These are phyloP conservation scores for Chionodraco myersi DNA, from an alignment of 2,113 vertebrate species.

Conservation along the genomic window DNA sequence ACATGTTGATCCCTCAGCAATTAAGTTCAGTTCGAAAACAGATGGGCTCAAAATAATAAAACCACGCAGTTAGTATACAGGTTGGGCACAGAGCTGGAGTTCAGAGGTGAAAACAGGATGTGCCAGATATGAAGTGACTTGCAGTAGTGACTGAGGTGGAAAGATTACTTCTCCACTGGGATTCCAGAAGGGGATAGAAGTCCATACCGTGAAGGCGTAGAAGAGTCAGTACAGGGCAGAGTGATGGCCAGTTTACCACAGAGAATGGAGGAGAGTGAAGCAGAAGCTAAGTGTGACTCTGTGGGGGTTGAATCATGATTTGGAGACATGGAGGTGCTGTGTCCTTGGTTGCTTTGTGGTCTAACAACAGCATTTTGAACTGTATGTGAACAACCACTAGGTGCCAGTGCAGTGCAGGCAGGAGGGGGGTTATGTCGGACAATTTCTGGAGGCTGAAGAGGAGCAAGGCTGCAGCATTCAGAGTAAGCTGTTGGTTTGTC, in stretches of 20 bases:
- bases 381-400: constrained; percentile 38
- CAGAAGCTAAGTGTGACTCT: constrained; percentile 5
- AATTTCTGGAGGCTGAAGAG: constrained; percentile 29
- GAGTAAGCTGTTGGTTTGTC: constrained; percentile 38
- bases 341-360: constrained; percentile 26
- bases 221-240: constrained; percentile 29
- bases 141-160: constrained; percentile 22
- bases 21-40: constrained; percentile 15
- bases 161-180: constrained; percentile 36
- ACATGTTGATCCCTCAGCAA: constrained; percentile 20
- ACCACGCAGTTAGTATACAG: not conserved
- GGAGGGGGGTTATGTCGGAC: constrained; percentile 2
- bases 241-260: constrained; percentile 38
- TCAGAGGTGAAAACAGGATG: constrained; percentile 28
- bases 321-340: constrained; percentile 8
- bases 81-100: constrained; percentile 17
- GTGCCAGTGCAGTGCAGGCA: constrained; percentile 45
- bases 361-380: constrained; percentile 46
- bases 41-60: not conserved
- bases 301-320: constrained; percentile 27
- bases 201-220: constrained; percentile 11
- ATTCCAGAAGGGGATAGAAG: not conserved
- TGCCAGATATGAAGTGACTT: constrained; percentile 38
- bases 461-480: constrained; percentile 36
- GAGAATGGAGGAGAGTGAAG: constrained; percentile 29